phyloP scores from a whole-genome alignment of 2,797 vertebrate species.

The Esox lucius region DNA sequence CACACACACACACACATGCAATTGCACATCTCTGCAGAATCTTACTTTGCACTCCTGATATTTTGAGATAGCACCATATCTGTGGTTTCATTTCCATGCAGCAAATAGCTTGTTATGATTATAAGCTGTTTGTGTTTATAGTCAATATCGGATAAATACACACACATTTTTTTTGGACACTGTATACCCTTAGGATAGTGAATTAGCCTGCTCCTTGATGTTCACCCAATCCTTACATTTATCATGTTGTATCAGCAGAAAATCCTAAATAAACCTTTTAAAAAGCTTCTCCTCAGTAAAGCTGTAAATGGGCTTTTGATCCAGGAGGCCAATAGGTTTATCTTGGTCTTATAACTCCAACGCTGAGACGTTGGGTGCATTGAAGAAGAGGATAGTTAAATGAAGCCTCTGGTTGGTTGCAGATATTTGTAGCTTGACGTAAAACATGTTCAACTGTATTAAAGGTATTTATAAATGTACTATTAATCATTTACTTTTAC shows the following conservation, averaged over 20 bases:
- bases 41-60: background rate
- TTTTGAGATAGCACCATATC: background rate
- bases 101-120: background rate
- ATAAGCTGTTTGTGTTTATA: constrained; percentile 38
- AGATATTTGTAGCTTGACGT: constrained; percentile 7
- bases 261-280: constrained; percentile 61
- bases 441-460: constrained; percentile 1
- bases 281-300: constrained; percentile 50
- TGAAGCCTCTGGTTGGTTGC: constrained; percentile 19
- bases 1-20: constrained; percentile 4
- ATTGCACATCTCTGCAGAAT: constrained; percentile 1
- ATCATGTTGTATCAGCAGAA: constrained; percentile 52
- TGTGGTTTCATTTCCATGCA: background rate
- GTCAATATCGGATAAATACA: constrained; percentile 51
- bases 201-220: constrained; percentile 52
- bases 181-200: constrained; percentile 42
- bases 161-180: constrained; percentile 7
- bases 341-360: constrained; percentile 47
- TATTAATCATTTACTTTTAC: background rate
- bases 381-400: constrained; percentile 18
- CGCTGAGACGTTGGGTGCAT: constrained; percentile 18
- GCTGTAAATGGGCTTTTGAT: constrained; percentile 52
- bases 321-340: constrained; percentile 47
- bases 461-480: background rate
- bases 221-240: constrained; percentile 49